These are phyloP conservation scores for Sylvia atricapilla DNA, from an alignment of 2,113 vertebrate species.

Conservation along the genomic window DNA sequence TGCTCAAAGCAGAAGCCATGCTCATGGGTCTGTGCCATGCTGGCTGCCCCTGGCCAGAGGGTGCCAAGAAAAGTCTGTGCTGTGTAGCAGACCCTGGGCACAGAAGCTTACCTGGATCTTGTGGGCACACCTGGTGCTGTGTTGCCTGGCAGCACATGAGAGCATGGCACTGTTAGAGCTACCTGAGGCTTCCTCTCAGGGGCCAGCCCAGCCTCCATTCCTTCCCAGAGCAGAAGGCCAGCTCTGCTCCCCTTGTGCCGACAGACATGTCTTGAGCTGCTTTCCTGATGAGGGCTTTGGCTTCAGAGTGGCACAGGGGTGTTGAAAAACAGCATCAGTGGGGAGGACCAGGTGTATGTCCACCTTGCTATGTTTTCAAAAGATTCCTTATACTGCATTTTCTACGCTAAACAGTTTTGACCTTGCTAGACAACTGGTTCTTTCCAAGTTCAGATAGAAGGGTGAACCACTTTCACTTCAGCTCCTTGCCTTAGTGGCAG, in stretches of 20 bases:
- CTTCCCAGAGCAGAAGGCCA: background rate
- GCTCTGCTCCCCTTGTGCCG: background rate
- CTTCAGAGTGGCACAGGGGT: background rate
- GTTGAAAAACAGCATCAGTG: background rate
- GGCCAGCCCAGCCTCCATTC: background rate
- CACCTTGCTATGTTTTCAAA: background rate
- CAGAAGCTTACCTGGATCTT: background rate
- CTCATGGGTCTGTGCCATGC: fast-evolving
- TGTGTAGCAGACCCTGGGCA: background rate
- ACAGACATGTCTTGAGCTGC: background rate
- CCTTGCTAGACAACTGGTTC: background rate
- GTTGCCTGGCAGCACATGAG: fast-evolving
- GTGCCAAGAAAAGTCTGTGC: background rate
- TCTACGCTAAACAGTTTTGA: background rate
- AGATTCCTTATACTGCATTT: background rate
- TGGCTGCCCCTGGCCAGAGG: background rate
- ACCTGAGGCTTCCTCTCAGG: background rate
- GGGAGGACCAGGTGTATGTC: background rate
- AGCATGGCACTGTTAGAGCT: background rate
- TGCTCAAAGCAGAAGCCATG: background rate
- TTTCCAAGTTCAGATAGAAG: background rate
- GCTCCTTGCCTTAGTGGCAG: background rate
- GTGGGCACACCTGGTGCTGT: too few relatives aligned
- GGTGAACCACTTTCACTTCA: background rate
- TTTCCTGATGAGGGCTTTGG: background rate